Evolutionary conservation across 2,888 invertebrate species (phyloP).

Genomic region (Scaptomyza polygonia): DNA sequence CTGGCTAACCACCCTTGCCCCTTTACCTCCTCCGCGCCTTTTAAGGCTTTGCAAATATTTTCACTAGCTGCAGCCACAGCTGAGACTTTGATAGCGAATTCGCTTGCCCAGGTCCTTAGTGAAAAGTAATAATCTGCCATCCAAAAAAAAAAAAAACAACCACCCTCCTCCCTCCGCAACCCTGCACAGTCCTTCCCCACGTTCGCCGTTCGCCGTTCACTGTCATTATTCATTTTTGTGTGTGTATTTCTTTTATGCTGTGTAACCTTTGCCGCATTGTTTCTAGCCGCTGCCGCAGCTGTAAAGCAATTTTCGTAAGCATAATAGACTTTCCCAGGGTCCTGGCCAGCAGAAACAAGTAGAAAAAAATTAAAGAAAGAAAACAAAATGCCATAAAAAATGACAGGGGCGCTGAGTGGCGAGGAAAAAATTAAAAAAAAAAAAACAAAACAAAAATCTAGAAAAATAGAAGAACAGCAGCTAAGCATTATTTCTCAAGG

Average conservation of each 20-base stretch:
- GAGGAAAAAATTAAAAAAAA: constrained; percentile 9
- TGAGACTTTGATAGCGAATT: constrained; percentile 59
- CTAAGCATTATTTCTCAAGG: constrained; percentile 76
- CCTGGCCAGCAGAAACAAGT: constrained; percentile 13
- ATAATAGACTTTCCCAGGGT: constrained; percentile 68
- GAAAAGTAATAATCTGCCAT: constrained; percentile 53
- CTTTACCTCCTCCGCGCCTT: not conserved
- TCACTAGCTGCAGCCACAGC: constrained; percentile 49
- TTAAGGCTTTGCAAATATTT: constrained; percentile 43
- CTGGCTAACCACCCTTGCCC: constrained; percentile 21
- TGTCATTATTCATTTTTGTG: constrained; percentile 77
- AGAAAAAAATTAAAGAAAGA: constrained; percentile 26
- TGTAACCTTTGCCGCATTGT: constrained; percentile 78
- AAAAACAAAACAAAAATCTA: constrained; percentile 22
- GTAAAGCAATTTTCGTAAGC: constrained; percentile 77
- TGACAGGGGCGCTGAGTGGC: constrained; percentile 21
- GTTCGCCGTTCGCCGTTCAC: constrained; percentile 40
- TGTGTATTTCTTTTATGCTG: constrained; percentile 71
- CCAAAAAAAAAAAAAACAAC: not conserved
- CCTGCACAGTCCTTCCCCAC: not conserved
- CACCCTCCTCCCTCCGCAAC: not conserved
- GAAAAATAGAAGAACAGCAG: constrained; percentile 54
- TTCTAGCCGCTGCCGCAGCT: constrained; percentile 67
- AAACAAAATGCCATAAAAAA: constrained; percentile 68
- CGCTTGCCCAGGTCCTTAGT: constrained; percentile 49